phyloP scores from a whole-genome alignment of 2,888 invertebrate genomes.

The Tachina grossa region DNA sequence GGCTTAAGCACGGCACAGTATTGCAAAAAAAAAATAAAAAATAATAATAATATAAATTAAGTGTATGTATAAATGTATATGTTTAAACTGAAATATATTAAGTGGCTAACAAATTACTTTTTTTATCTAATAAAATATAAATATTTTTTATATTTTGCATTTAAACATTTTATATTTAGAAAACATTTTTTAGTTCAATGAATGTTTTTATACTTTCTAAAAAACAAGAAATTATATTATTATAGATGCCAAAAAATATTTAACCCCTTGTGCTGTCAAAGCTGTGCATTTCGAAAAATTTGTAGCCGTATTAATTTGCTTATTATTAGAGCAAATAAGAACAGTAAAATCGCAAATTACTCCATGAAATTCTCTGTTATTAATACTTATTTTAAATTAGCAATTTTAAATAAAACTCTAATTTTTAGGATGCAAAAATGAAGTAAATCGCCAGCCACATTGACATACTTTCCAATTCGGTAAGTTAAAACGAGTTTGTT shows the following conservation, averaged over 20 bases:
- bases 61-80: background rate
- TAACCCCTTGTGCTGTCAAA: too few relatives aligned
- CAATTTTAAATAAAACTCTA: too few relatives aligned
- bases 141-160: background rate
- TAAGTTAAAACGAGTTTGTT: too few relatives aligned
- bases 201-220: background rate
- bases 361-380: too few relatives aligned
- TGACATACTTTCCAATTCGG: too few relatives aligned
- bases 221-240: background rate
- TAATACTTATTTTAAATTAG: too few relatives aligned
- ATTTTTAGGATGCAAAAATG: too few relatives aligned
- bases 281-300: too few relatives aligned
- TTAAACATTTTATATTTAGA: background rate
- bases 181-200: background rate
- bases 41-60: conserved; percentile 9
- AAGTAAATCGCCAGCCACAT: too few relatives aligned
- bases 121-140: background rate
- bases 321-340: too few relatives aligned
- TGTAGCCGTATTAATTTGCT: too few relatives aligned
- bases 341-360: too few relatives aligned
- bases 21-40: conserved; percentile 4
- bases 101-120: conserved; percentile 17
- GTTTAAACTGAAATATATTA: conserved; percentile 17
- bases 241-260: background rate
- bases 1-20: conserved; percentile 47